These are phyloP conservation scores for Lasiurus borealis DNA, from an alignment of 2,113 vertebrate species.

Conservation along the genomic window DNA sequence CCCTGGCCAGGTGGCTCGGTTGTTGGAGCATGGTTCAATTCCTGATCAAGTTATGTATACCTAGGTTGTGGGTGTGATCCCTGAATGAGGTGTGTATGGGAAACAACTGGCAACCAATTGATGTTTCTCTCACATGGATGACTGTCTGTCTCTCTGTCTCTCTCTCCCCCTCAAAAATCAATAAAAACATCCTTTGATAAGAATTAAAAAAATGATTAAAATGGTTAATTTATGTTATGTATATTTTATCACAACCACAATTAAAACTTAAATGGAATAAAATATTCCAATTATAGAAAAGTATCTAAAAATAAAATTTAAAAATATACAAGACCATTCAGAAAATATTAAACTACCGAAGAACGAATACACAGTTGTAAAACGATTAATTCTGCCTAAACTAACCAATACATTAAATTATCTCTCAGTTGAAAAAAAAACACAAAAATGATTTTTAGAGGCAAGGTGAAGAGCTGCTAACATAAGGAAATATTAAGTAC, in stretches of 20 bases:
- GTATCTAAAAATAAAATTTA: slow-evolving; percentile 13
- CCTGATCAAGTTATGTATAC: neutral
- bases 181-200: neutral
- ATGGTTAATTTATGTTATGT: neutral
- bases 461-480: neutral
- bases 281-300: neutral
- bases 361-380: neutral
- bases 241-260: slow-evolving; percentile 17
- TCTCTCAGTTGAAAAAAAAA: neutral
- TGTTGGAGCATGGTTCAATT: neutral
- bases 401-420: slow-evolving; percentile 15
- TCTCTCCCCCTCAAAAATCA: neutral
- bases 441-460: neutral
- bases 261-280: neutral
- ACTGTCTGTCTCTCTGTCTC: too few relatives aligned
- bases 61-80: neutral
- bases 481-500: neutral
- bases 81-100: neutral
- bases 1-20: neutral
- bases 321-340: neutral
- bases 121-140: neutral
- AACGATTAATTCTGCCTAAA: neutral
- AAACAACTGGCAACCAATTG: neutral
- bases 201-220: neutral
- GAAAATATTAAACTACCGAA: slow-evolving; percentile 14